Evolutionary conservation across 2,888 invertebrate species (phyloP), one percentile per base, ranked within the genome.

Genomic region (Clunio marinus): DNA sequence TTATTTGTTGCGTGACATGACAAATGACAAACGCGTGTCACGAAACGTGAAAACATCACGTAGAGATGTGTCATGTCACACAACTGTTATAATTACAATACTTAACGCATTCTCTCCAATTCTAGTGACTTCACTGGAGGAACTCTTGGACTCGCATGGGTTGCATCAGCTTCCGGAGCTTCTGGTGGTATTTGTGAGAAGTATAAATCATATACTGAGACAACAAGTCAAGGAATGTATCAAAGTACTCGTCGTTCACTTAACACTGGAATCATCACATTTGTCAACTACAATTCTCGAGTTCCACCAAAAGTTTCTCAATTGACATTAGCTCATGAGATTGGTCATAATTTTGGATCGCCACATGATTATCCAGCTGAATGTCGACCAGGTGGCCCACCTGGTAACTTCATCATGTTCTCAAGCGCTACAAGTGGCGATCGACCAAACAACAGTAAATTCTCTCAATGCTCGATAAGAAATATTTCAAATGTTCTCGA

Each of bases 351-450:
- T 80, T 99, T 99, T 79, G 98, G 99, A 69, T 96, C 96, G 70
- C 96, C 96, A 77, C 96, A 97, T 80, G 96, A 97, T 80, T 94
- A 90, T 80, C 94, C 94, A 0, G 86, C 87, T 20, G 91, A 93
- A 74, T 93, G 93, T 77, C 85, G 94, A 70, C 93, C 96, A 1
- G 95, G 96, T 69, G 93, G 96, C 7, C 83, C 89, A 35, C 87
- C 86, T 71, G 99, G 99, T 69, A 99, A 99, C 83, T 99, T 86
- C 80, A 99, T 99, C 75, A 99, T 99, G 99, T 99, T 97, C 80
- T 96, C 97, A 15, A 96, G 96, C 62, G 99, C 99, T 7, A 99
- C 99, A 0, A 95, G 95, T 71, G 99, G 99, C 63, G 97, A 98
- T 81, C 86, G 96, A 68, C 91, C 93, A 8, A 98, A 99, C 82